These are phyloP conservation scores for Clarias fuscus DNA, from an alignment of 2,797 vertebrate genomes.

Conservation along the genomic window DNA sequence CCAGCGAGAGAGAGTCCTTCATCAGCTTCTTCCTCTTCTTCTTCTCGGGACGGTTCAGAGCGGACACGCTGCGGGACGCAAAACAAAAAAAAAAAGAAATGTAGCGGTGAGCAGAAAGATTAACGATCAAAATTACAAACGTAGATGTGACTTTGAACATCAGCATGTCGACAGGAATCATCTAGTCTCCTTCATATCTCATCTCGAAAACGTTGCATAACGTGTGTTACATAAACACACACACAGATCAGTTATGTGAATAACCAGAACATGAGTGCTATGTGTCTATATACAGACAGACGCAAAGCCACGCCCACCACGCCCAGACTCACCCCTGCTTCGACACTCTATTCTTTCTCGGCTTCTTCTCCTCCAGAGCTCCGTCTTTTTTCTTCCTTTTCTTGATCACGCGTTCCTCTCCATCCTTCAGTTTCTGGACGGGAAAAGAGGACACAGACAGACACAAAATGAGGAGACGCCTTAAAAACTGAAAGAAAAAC, in stretches of 20 bases:
- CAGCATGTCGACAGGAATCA: neutral
- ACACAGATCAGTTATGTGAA: no score
- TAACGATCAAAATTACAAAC: neutral
- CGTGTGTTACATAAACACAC: neutral
- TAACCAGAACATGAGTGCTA: no score
- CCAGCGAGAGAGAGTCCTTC: slow-evolving; percentile 89
- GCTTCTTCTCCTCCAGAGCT: slow-evolving; percentile 86
- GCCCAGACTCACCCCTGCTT: slow-evolving; percentile 82
- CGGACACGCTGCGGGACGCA: slow-evolving; percentile 75
- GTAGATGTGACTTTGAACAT: neutral
- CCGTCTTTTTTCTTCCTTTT: slow-evolving; percentile 91
- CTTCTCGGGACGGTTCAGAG: slow-evolving; percentile 95
- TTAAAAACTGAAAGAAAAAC: neutral
- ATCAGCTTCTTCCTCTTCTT: slow-evolving; percentile 95
- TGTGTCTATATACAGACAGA: no score
- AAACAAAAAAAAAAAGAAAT: no score
- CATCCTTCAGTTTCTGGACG: slow-evolving; percentile 83
- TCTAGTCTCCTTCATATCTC: neutral
- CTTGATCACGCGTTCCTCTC: slow-evolving; percentile 86
- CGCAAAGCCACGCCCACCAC: neutral
- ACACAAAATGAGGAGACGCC: neutral
- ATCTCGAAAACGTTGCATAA: neutral
- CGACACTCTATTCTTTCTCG: slow-evolving; percentile 86
- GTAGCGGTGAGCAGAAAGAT: neutral
- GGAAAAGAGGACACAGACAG: neutral